These are phyloP conservation scores for Dichetophora obliterata DNA, from an alignment of 2,888 invertebrate genomes.

Conservation along the genomic window DNA sequence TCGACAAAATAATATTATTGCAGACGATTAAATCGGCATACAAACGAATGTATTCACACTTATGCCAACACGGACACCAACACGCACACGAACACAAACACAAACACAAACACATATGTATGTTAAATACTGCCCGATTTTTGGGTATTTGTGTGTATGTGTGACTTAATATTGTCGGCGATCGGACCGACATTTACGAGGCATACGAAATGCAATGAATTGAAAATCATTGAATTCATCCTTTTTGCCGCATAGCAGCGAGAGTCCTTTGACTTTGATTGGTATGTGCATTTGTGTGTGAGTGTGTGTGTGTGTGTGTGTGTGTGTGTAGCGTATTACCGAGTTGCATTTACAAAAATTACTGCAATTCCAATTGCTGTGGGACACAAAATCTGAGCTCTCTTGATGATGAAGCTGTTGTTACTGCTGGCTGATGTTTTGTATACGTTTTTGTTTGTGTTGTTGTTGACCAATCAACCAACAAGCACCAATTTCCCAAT, in stretches of 20 bases:
- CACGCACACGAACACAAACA: slow-evolving; percentile 9
- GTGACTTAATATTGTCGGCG: neutral
- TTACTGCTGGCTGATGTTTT: slow-evolving; percentile 5
- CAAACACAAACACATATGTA: no score
- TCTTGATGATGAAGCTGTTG: neutral
- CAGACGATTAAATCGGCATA: slow-evolving; percentile 50
- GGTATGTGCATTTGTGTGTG: neutral
- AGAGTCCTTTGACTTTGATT: slow-evolving; percentile 18
- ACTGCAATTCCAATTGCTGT: neutral
- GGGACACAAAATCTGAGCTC: neutral
- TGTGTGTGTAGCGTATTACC: slow-evolving; percentile 14
- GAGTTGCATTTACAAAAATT: slow-evolving; percentile 35
- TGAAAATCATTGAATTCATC: slow-evolving; percentile 22
- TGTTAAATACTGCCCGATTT: neutral
- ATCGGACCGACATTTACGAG: slow-evolving; percentile 10
- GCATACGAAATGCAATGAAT: slow-evolving; percentile 9
- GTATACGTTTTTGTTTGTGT: slow-evolving; percentile 25
- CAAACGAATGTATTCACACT: slow-evolving; percentile 27
- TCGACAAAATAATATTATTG: slow-evolving; percentile 52
- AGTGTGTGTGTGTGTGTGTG: neutral
- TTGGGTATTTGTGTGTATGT: neutral
- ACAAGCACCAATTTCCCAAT: slow-evolving; percentile 57
- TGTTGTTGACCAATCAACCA: slow-evolving; percentile 30
- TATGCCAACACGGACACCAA: slow-evolving; percentile 13
- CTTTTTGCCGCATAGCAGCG: neutral